phyloP scores from a whole-genome alignment of 2,797 vertebrate genomes.

The Melanotaenia parkinsoni region DNA sequence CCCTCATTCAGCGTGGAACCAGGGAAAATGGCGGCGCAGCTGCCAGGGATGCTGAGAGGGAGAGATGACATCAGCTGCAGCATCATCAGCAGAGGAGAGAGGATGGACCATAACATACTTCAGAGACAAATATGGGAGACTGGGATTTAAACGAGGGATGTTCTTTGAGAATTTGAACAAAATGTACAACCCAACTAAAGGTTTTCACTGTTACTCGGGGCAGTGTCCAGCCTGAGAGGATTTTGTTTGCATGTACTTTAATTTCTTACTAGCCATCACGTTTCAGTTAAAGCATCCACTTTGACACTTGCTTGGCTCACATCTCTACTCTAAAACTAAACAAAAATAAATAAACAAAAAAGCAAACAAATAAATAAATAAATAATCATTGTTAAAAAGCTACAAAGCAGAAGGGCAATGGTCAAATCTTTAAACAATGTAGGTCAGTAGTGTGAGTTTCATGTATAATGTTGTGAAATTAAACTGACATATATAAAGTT shows the following conservation, averaged over 20 bases:
- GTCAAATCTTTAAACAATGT: too few species aligned
- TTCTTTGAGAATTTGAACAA: not conserved
- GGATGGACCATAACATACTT: not conserved
- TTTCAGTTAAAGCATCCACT: not conserved
- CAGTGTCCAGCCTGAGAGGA: not conserved
- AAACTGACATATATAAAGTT: too few species aligned
- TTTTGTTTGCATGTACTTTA: not conserved
- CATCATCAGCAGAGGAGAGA: conserved; percentile 64
- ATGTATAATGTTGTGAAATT: too few species aligned
- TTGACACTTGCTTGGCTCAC: not conserved
- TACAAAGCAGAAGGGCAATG: too few species aligned
- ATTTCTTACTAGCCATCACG: not conserved
- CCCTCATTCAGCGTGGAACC: conserved; percentile 33
- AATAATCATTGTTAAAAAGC: too few species aligned
- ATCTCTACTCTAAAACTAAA: not conserved
- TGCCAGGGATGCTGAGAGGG: conserved; percentile 76
- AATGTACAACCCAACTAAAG: not conserved
- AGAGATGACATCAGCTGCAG: conserved; percentile 79
- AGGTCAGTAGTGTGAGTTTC: too few species aligned
- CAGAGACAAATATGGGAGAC: conserved; percentile 15
- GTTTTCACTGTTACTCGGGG: not conserved
- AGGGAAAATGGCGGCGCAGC: conserved; percentile 79
- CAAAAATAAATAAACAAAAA: too few species aligned
- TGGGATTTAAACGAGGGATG: not conserved
- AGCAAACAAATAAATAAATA: too few species aligned